phyloP scores from a whole-genome alignment of 1,140 invertebrate species.

The Brachionus sp. region DNA sequence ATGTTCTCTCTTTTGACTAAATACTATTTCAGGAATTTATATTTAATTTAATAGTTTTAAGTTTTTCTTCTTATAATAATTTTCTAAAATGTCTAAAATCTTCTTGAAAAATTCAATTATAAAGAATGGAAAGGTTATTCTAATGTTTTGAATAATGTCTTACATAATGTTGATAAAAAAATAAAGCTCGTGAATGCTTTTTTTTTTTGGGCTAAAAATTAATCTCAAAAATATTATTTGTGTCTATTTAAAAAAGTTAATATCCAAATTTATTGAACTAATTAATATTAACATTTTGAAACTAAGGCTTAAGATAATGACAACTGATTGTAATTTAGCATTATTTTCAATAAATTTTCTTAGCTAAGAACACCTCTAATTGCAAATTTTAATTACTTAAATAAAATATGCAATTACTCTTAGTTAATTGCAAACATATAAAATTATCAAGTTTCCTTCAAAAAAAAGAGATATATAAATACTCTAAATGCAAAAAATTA shows the following conservation, averaged over 20 bases:
- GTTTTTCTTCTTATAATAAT: background rate
- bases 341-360: background rate
- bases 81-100: background rate
- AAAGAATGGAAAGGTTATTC: background rate
- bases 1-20: too few species aligned
- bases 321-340: background rate
- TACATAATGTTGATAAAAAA: background rate
- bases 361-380: slow-evolving; percentile 5
- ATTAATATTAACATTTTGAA: slow-evolving; percentile 9
- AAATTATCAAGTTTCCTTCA: slow-evolving; percentile 34
- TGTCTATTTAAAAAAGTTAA: background rate
- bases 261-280: background rate
- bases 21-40: too few species aligned
- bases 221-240: background rate
- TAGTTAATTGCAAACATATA: slow-evolving; percentile 25
- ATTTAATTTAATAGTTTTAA: background rate
- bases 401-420: slow-evolving; percentile 29
- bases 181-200: background rate
- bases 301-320: background rate
- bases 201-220: background rate
- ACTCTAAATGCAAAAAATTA: background rate
- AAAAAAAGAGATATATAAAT: background rate
- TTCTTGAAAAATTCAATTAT: background rate
- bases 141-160: background rate
- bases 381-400: slow-evolving; percentile 15